Percentiles rank a stretch among this genome's conserved stretches.
Conservation (phyloP, 2,797 vertebrate genomes). For the Rachycentron canadum region DNA sequence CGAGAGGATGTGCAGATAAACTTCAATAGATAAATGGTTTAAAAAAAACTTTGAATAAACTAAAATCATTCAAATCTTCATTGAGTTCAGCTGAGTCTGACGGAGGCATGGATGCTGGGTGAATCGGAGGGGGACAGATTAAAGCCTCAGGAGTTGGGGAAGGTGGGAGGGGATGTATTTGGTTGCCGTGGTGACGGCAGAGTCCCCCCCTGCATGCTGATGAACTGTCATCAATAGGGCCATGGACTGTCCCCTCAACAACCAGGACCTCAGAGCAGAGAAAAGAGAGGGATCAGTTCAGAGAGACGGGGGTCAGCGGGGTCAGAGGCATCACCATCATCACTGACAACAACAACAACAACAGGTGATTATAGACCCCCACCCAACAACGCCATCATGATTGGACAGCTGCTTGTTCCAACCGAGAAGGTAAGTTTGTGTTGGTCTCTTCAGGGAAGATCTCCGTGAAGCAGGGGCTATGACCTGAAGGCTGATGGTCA, state of each 20-base stretch:
- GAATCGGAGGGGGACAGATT: conserved; percentile 33
- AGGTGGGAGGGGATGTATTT: conserved; percentile 23
- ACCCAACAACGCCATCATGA: not conserved
- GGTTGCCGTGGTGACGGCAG: conserved; percentile 42
- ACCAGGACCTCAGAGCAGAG: conserved; percentile 31
- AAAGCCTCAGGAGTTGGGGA: conserved; percentile 22
- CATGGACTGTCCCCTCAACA: conserved; percentile 44
- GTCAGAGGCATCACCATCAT: conserved; percentile 8
- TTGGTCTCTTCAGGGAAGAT: too few relatives aligned
- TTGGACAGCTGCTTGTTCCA: not conserved
- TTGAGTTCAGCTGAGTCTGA: not conserved
- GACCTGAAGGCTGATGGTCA: not conserved
- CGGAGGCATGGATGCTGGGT: not conserved
- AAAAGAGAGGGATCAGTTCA: conserved; percentile 39
- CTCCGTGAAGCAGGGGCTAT: too few relatives aligned
- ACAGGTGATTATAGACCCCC: not conserved
- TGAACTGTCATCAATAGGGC: conserved; percentile 66
- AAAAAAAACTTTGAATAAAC: not conserved
- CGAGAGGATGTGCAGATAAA: not conserved
- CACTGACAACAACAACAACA: not conserved
- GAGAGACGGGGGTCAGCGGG: conserved; percentile 33
- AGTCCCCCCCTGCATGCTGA: conserved; percentile 61
- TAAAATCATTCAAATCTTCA: not conserved
- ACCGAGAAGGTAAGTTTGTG: too few relatives aligned
- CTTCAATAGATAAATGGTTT: too few relatives aligned